phyloP scores from a whole-genome alignment of 2,888 invertebrate species.

The Epinotia bilunana region DNA sequence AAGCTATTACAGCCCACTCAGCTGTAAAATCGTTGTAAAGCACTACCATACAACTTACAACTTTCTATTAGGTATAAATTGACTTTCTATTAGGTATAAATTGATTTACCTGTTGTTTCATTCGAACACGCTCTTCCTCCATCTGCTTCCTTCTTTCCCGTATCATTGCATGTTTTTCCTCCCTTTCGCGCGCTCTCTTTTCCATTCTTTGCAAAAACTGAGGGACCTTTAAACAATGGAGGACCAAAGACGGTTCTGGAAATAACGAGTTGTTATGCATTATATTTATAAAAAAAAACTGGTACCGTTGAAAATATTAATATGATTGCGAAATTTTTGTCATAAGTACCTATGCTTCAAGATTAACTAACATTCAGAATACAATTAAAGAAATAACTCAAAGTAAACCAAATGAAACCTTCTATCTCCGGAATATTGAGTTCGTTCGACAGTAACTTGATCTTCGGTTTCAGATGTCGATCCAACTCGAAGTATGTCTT shows the following conservation, averaged over 20 bases:
- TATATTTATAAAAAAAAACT: background rate
- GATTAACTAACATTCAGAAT: background rate
- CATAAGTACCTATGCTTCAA: no score
- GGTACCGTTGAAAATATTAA: background rate
- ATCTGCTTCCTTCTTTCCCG: constrained; percentile 77
- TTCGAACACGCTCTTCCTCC: constrained; percentile 76
- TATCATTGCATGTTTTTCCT: constrained; percentile 80
- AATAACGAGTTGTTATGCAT: constrained; percentile 33
- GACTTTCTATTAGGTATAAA: background rate
- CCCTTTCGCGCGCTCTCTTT: constrained; percentile 87
- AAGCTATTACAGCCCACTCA: background rate
- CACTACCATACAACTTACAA: background rate
- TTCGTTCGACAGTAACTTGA: constrained; percentile 80
- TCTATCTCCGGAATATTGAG: constrained; percentile 75
- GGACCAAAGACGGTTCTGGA: constrained; percentile 71
- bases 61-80: background rate
- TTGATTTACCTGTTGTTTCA: constrained; percentile 76
- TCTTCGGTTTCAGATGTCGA: constrained; percentile 83
- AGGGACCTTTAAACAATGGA: constrained; percentile 85
- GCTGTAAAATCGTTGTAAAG: background rate
- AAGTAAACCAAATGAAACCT: constrained; percentile 57
- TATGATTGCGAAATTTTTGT: background rate
- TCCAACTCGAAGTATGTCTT: constrained; percentile 83
- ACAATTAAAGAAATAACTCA: background rate
- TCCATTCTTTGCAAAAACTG: constrained; percentile 90